Evolutionary conservation across 1,140 invertebrate genomes (phyloP), one percentile per base, ranked within the genome.

Genomic region (Belonocnema kinseyi): DNA sequence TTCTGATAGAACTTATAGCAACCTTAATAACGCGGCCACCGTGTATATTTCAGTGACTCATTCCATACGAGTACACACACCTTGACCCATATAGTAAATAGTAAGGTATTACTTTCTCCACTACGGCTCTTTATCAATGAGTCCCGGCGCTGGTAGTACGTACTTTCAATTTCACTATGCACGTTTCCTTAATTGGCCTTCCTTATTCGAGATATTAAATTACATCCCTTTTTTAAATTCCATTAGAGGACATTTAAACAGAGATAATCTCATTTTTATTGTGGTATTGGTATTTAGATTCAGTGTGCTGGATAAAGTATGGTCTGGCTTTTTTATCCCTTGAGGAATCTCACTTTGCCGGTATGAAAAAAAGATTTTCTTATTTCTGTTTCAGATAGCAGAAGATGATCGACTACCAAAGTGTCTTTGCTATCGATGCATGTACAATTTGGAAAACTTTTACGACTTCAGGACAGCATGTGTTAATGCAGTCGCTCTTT

Each of bases 371-470:
- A 46, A 7, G 13, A 72, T 54, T 53, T 72, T 52, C 52, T 52
- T 71, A 78, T 75, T 76, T 77, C 33, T 78, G 81, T 89, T 88
- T 52, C 85, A 92, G 92, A 90, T 93, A 56, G 85, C 85, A 19
- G 90, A 92, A 77, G 85, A 90, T 80, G 92, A 93, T 83, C 77
- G 87, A 12, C 79, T 92, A 61, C 92, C 92, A 70, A 92, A 92
- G 83, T 91, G 88, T 76, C 82, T 93, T 46, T 93, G 92, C 86
- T 92, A 91, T 82, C 87, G 91, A 77, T 93, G 92, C 80, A 92
- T 93, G 86, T 92, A 90, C 86, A 92, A 92, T 85, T 86, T 93
- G 83, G 92, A 93, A 85, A 92, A 92, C 82, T 93, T 92, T 86
- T 92, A 91, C 80, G 92, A 92, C 82, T 93, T 93, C 78, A 88